Conservation (phyloP, 2,888 invertebrate species). For the Troides helena region DNA sequence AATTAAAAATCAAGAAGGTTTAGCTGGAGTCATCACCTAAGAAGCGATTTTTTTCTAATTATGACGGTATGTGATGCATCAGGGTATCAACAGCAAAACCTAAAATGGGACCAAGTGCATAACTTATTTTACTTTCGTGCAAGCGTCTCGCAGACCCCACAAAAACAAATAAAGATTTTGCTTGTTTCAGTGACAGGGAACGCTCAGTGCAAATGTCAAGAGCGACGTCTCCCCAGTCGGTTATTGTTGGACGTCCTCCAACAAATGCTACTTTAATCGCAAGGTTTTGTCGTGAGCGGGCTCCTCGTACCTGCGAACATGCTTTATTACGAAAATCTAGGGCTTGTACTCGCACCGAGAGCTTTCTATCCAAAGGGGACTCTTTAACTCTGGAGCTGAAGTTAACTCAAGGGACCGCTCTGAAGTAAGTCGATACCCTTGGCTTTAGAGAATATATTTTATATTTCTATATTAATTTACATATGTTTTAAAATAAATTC, state of each 20-base stretch:
- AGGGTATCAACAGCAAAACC: neutral
- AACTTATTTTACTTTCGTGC: conserved; percentile 8
- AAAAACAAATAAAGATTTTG: conserved; percentile 17
- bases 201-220: conserved; percentile 74
- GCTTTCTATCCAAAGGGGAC: conserved; percentile 90
- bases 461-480: too few species aligned
- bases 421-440: conserved; percentile 81
- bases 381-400: conserved; percentile 89
- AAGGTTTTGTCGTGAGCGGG: conserved; percentile 89
- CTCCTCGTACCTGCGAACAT: conserved; percentile 91
- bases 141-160: neutral
- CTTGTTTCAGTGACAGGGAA: conserved; percentile 68
- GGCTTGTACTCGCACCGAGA: conserved; percentile 89
- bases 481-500: too few species aligned
- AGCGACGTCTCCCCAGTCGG: conserved; percentile 72
- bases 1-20: too few species aligned
- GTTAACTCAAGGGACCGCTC: conserved; percentile 89
- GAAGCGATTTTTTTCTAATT: too few species aligned
- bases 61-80: too few species aligned
- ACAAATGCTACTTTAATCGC: conserved; percentile 89
- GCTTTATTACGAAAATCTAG: conserved; percentile 84
- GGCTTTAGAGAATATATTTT: neutral
- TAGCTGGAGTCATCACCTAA: too few species aligned
- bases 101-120: neutral
- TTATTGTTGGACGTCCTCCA: conserved; percentile 79